Percentiles rank a stretch among this genome's conserved stretches.
phyloP scores from a whole-genome alignment of 2,797 vertebrate species.

The Cossypha niveicapilla region DNA sequence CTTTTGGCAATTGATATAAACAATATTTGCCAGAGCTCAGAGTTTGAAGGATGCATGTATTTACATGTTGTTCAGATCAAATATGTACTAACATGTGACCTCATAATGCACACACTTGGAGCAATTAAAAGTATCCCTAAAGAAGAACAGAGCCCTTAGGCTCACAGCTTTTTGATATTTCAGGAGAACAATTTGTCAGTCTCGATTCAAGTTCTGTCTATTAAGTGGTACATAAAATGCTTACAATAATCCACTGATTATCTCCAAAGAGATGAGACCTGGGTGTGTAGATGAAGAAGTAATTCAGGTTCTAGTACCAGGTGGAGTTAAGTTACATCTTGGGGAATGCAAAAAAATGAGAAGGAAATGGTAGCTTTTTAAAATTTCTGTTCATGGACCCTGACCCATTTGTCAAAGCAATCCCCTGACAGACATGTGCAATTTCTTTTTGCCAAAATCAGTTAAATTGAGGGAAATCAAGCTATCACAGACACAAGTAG shows the following conservation, averaged over 20 bases:
- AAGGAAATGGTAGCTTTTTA: neutral
- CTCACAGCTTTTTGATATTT: neutral
- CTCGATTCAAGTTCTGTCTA: neutral
- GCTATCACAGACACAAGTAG: neutral
- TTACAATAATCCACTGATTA: neutral
- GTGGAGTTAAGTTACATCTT: neutral
- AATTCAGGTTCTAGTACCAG: neutral
- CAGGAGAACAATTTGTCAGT: neutral
- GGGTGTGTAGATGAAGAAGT: neutral
- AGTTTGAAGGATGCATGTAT: neutral
- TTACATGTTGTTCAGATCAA: neutral
- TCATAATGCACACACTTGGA: accelerated
- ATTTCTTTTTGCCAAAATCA: neutral
- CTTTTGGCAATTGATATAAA: neutral
- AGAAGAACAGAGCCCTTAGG: neutral
- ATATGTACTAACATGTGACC: neutral
- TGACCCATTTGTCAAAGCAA: neutral
- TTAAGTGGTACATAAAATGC: neutral
- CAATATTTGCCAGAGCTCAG: neutral
- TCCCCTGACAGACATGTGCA: neutral
- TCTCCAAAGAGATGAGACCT: neutral
- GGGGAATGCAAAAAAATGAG: neutral
- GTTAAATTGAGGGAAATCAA: neutral
- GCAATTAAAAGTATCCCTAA: neutral
- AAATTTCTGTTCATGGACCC: neutral